These are phyloP conservation scores for Acleris sparsana DNA, from an alignment of 2,888 invertebrate species.

Conservation along the genomic window DNA sequence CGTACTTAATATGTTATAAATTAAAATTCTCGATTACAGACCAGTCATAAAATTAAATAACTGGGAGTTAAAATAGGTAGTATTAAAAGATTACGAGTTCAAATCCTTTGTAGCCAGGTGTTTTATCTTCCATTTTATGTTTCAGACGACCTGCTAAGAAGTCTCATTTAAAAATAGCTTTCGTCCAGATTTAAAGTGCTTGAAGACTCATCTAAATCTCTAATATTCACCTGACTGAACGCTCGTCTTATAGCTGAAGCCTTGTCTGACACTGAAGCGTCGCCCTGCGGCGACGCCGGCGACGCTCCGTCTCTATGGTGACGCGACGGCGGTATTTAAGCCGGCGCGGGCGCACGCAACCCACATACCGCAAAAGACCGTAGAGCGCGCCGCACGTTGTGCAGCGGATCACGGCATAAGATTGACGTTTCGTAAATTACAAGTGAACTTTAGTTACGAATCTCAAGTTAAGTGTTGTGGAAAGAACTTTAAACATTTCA, in stretches of 20 bases:
- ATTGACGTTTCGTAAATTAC: constrained; percentile 81
- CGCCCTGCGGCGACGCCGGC: constrained; percentile 55
- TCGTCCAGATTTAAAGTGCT: no score
- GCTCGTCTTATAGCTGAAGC: background rate
- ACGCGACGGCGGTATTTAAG: constrained; percentile 70
- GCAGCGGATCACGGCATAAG: constrained; percentile 78
- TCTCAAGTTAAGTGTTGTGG: constrained; percentile 78
- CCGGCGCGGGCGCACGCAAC: constrained; percentile 51
- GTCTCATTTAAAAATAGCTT: no score
- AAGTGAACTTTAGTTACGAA: constrained; percentile 81
- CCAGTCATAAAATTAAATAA: no score
- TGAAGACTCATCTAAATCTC: no score
- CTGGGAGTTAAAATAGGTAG: no score
- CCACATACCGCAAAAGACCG: constrained; percentile 73
- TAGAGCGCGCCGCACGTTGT: constrained; percentile 80
- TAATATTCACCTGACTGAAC: no score
- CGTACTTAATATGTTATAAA: background rate
- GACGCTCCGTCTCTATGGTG: constrained; percentile 76
- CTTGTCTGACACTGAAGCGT: background rate
- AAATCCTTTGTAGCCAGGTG: background rate
- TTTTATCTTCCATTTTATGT: constrained; percentile 6
- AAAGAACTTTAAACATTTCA: constrained; percentile 58
- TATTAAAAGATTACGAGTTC: no score
- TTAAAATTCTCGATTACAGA: background rate
- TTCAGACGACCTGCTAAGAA: constrained; percentile 5